Base-by-base conservation (phyloP, 2,113 vertebrate species). In the Otocyon megalotis region DNA sequence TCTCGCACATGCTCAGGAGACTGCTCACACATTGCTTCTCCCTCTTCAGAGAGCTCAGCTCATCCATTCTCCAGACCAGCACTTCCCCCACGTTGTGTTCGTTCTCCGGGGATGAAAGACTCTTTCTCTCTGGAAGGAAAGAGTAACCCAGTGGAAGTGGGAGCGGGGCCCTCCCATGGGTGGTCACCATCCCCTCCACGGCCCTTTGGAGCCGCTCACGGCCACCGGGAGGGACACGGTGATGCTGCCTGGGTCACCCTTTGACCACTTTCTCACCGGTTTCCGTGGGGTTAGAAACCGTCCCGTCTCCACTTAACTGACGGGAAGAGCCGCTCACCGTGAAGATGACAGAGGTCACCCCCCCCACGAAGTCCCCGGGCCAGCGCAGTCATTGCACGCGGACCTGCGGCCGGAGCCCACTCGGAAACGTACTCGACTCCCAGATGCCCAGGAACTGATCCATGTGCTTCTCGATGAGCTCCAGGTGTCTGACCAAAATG, bases 1-100 rank as follows among this genome's bases (percentile, higher is more conserved):
- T 99, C 93, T 79, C 98, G 35, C 98, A 99, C 99, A 99, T 99
- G 83, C 67, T 98, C 93, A 99, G 94, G 20, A 99, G 96, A 54
- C 98, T 97, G 67, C 98, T 98, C 2, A 99, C 96, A 4, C 97
- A 96, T 56, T 98, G 96, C 5, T 97, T 98, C 97, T 99, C 99
- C 2, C 16, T 14, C 93, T 96, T 98, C 6, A 99, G 95, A 48
- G 89, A 92, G 0, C 8, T 0, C 6, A 99, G 72, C 94, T 99
- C 99, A 0, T 96, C 3, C 0, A 19, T 5, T 84, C 99, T 99
- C 80, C 35, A 82, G 1, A 63, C 20, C 60, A 99, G 97, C 56
- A 99, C 74, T 5, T 97, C 56, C 65, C 2, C 77, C 97, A 99
- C 5, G 0, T 84, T 15, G 0, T 3, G 24, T 0, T 26, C 5